Evolutionary conservation across 1,140 invertebrate genomes (phyloP).

Genomic region (Ceratina calcarata): DNA sequence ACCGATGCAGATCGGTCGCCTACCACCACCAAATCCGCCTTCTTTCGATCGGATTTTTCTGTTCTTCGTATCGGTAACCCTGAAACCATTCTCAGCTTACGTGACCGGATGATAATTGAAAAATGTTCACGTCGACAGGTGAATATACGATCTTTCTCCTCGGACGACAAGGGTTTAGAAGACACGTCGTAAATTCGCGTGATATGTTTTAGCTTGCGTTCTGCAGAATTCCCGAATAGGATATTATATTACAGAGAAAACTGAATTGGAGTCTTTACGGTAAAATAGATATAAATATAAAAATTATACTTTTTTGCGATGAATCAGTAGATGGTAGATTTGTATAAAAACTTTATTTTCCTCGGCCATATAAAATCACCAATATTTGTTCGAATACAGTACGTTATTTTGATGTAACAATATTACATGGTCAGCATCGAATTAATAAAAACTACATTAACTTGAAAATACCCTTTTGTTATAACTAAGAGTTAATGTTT

Average conservation of each 20-base stretch:
- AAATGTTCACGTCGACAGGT: slow-evolving; percentile 14
- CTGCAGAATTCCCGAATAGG: background rate
- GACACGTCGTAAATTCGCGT: background rate
- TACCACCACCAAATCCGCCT: slow-evolving; percentile 44
- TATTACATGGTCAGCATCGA: slow-evolving; percentile 52
- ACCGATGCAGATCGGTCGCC: slow-evolving; percentile 4
- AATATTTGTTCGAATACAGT: slow-evolving; percentile 57
- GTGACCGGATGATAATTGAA: background rate
- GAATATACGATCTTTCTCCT: background rate
- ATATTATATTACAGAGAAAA: background rate
- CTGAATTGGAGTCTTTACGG: background rate
- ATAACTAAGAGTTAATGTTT: slow-evolving; percentile 27
- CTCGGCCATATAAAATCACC: slow-evolving; percentile 64
- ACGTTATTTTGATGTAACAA: slow-evolving; percentile 53
- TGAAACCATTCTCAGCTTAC: slow-evolving; percentile 49
- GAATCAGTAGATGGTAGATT: slow-evolving; percentile 22
- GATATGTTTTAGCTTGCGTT: background rate
- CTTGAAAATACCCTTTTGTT: slow-evolving; percentile 29
- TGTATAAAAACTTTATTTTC: slow-evolving; percentile 63
- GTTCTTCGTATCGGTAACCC: slow-evolving; percentile 48
- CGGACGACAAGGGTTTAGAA: slow-evolving; percentile 1
- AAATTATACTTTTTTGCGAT: background rate
- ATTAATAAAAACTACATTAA: slow-evolving; percentile 47
- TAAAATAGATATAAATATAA: background rate
- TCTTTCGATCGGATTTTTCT: slow-evolving; percentile 38